Evolutionary conservation across 2,113 vertebrate genomes (phyloP).

Genomic region (Geococcyx californianus): DNA sequence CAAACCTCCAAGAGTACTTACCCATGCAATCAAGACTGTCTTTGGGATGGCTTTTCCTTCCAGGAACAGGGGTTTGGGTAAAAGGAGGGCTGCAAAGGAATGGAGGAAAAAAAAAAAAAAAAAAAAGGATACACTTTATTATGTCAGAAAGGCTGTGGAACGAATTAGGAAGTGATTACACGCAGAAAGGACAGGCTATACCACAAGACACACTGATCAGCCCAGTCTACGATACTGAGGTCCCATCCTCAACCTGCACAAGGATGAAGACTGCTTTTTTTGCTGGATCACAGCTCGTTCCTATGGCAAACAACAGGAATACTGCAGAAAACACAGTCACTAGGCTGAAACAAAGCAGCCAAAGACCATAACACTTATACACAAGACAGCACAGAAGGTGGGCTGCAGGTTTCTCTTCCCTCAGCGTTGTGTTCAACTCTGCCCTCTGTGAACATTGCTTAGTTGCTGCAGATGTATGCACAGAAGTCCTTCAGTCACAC

Average conservation of each 20-base stretch:
- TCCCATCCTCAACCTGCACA: background rate
- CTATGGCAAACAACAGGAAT: background rate
- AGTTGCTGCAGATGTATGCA: background rate
- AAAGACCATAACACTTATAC: background rate
- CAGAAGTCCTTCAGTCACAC: background rate
- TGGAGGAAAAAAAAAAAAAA: background rate
- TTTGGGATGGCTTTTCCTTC: slow-evolving; percentile 70
- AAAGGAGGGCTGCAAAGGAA: slow-evolving; percentile 61
- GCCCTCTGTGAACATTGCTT: background rate
- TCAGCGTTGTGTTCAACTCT: accelerated
- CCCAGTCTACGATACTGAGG: background rate
- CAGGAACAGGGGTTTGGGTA: slow-evolving; percentile 67
- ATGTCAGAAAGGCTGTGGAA: background rate
- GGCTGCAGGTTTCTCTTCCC: background rate
- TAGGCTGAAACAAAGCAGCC: background rate
- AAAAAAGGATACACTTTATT: background rate
- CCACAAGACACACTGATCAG: background rate
- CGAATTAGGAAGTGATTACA: background rate
- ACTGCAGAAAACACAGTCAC: background rate
- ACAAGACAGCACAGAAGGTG: background rate
- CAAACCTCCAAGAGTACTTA: slow-evolving; percentile 20
- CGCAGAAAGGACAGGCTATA: background rate
- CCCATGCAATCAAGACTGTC: slow-evolving; percentile 71
- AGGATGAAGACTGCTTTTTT: background rate
- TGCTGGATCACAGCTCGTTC: background rate